Evolutionary conservation across 2,797 vertebrate species (phyloP), one percentile per base, ranked within the genome.

Genomic region (Uromys caudimaculatus): DNA sequence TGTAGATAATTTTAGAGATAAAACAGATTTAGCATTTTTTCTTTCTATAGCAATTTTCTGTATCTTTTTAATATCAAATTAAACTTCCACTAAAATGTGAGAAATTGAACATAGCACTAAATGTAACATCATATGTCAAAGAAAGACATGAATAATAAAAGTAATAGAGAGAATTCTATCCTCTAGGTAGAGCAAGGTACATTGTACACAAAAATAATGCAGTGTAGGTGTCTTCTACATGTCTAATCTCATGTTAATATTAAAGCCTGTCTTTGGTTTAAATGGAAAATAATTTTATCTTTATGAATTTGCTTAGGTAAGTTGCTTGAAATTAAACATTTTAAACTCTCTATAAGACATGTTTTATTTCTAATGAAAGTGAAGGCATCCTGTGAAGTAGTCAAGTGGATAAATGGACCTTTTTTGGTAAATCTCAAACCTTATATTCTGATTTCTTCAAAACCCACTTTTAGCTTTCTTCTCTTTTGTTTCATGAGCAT

Each of bases 1-100:
- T 83, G 6, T 7, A 62, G 35, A 23, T 92, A 94, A 76, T 95
- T 96, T 90, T 94, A 92, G 77, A 95, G 78, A 75, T 64, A 19
- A 41, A 96, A 69, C 11, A 82, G 24, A 76, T 79, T 89, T 79
- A 91, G 84, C 27, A 69, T 91, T 90, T 95, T 95, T 83, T 71
- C 10, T 35, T 77, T 50, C 27, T 87, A 8, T 56, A 85, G 91
- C 1, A 81, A 90, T 95, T 90, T 67, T 76, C 60, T 87, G 27
- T 69, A 52, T 92, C 24, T 16, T 89, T 91, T 96, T 88, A 94
- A 89, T 78, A 92, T 11, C 62, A 64, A 2, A 17, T 54, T 81
- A 76, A 54, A 67, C 62, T 89, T 95, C 16, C 32, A 85, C 2
- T 77, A 78, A 38, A 14, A 79, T n/a, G 1, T 95, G 54, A 82